Percentiles rank a stretch among this genome's conserved stretches.
phyloP scores from a whole-genome alignment of 2,888 invertebrate genomes.

The Tetragonisca angustula region DNA sequence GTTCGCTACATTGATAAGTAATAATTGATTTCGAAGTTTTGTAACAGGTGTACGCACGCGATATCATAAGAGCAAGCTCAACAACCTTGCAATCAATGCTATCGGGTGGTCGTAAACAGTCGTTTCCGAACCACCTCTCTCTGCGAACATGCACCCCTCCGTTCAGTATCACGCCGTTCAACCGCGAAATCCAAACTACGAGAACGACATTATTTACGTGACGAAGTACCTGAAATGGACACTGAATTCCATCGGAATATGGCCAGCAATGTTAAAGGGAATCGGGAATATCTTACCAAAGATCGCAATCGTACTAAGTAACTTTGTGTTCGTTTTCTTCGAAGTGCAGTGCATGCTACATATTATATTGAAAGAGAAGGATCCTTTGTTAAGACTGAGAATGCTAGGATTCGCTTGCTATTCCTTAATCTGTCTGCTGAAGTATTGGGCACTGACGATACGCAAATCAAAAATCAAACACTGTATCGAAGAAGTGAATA shows the following conservation, averaged over 20 bases:
- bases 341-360: slow-evolving; percentile 67
- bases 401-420: slow-evolving; percentile 60
- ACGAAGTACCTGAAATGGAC: slow-evolving; percentile 63
- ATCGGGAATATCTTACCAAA: slow-evolving; percentile 1
- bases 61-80: slow-evolving; percentile 9
- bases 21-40: background rate
- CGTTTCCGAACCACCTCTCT: slow-evolving; percentile 14
- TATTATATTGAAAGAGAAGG: slow-evolving; percentile 61
- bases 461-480: slow-evolving; percentile 53
- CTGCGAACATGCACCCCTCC: background rate
- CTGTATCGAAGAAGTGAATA: slow-evolving; percentile 67
- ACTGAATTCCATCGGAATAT: slow-evolving; percentile 67
- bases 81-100: slow-evolving; percentile 44
- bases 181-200: slow-evolving; percentile 24
- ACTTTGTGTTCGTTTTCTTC: slow-evolving; percentile 61
- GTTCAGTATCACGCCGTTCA: background rate
- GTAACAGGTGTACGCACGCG: background rate
- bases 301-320: slow-evolving; percentile 28
- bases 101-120: slow-evolving; percentile 26
- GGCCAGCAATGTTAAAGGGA: slow-evolving; percentile 57
- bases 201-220: slow-evolving; percentile 32
- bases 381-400: slow-evolving; percentile 53
- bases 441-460: slow-evolving; percentile 64
- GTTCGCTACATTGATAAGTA: background rate
- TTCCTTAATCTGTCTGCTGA: slow-evolving; percentile 58